Evolutionary conservation across 2,888 invertebrate species (phyloP).

Genomic region (Xestia ashworthii): DNA sequence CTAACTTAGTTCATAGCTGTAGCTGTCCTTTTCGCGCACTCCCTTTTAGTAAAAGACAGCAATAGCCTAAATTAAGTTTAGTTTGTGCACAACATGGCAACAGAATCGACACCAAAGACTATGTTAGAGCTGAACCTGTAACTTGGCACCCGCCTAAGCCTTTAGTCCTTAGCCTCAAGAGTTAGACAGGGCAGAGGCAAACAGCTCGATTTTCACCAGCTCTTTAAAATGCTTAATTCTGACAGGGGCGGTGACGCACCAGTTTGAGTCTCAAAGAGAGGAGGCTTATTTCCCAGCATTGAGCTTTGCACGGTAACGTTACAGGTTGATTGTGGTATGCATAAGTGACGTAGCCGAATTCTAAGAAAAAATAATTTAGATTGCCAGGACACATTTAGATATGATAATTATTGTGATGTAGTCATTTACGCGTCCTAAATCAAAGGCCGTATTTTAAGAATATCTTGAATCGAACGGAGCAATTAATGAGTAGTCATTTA

Average conservation of each 20-base stretch:
- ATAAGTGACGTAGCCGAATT: neutral
- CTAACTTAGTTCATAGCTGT: no score
- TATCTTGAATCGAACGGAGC: neutral
- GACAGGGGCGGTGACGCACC: neutral
- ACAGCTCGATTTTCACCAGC: neutral
- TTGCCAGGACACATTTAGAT: neutral
- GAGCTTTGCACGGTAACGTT: neutral
- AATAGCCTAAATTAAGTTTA: no score
- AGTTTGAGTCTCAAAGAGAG: neutral
- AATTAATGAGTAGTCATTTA: slow-evolving; percentile 27
- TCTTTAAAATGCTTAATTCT: neutral
- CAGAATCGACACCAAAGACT: neutral
- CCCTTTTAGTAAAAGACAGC: no score
- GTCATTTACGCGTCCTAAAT: neutral
- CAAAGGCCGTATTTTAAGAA: neutral
- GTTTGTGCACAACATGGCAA: no score
- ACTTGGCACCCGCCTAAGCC: no score
- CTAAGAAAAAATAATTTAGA: neutral
- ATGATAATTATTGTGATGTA: no score
- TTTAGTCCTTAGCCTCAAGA: no score
- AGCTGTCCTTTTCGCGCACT: no score
- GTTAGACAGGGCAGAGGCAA: neutral
- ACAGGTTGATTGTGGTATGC: neutral
- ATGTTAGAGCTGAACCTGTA: neutral
- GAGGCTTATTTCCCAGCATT: neutral